A percentile compares a stretch with the other conserved stretches of the same genome.
Conservation (phyloP, 2,113 vertebrate genomes). For the Salvelinus sp. region DNA sequence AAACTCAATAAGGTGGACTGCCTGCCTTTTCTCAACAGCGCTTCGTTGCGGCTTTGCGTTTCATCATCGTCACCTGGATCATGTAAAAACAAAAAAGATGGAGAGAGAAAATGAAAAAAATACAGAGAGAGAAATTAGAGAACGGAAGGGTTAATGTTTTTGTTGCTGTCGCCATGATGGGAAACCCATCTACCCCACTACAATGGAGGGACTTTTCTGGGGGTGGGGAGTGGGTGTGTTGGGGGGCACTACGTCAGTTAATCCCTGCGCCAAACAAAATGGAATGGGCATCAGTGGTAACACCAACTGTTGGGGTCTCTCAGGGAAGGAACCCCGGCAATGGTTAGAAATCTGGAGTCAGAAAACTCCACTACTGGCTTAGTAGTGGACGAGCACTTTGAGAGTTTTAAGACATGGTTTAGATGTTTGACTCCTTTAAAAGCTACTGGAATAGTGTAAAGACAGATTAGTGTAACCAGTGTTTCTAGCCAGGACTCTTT, state of each 20-base stretch:
- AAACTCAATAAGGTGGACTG: constrained; percentile 80
- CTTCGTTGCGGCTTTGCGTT: constrained; percentile 89
- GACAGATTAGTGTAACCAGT: no score
- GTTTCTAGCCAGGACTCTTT: no score
- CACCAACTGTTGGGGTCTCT: no score
- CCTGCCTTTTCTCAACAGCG: constrained; percentile 99
- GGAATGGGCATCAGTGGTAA: no score
- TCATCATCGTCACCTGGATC: constrained; percentile 94
- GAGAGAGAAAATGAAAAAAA: constrained; percentile 59
- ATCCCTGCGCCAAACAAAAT: neutral
- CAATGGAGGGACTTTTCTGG: constrained; percentile 30
- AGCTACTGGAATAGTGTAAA: no score
- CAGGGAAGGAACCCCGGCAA: no score
- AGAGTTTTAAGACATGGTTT: no score
- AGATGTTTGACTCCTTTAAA: no score
- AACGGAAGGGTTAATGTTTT: constrained; percentile 78
- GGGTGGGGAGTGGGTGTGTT: neutral
- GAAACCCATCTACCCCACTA: constrained; percentile 36
- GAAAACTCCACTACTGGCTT: no score
- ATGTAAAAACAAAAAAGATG: constrained; percentile 66
- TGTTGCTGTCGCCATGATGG: constrained; percentile 50
- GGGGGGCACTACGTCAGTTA: neutral
- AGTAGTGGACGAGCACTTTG: no score
- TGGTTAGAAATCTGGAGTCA: no score
- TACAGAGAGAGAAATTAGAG: constrained; percentile 39